Evolutionary conservation across 2,113 vertebrate genomes (phyloP).

Genomic region (Sitta europaea): DNA sequence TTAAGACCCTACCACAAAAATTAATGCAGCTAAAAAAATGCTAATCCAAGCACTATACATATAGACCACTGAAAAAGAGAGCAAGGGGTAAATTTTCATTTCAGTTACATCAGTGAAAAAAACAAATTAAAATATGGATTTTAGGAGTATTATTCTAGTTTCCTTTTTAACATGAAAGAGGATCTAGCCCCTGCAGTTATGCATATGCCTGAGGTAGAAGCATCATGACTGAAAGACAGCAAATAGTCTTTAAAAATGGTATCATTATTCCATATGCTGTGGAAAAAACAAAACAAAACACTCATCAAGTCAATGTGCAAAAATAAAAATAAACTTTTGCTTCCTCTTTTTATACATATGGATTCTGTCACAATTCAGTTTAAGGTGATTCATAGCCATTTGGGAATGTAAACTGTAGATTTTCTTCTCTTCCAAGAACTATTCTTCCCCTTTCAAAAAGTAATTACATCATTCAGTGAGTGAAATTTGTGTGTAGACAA

Average conservation of each 20-base stretch:
- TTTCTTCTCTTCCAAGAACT: background rate
- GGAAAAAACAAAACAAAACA: background rate
- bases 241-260: background rate
- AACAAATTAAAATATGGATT: background rate
- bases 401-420: conserved; percentile 1
- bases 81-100: background rate
- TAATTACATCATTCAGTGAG: background rate
- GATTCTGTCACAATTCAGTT: background rate
- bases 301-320: background rate
- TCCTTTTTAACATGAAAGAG: background rate
- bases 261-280: background rate
- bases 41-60: background rate
- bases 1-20: background rate
- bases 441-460: background rate
- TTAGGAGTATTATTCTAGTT: background rate
- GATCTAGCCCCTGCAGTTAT: background rate
- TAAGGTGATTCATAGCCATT: conserved; percentile 38
- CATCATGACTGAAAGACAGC: conserved; percentile 15
- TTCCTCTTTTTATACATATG: background rate
- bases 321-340: background rate
- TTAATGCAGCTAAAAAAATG: background rate
- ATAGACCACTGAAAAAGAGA: background rate
- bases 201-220: background rate
- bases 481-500: background rate
- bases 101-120: background rate